A percentile compares a stretch with the other conserved stretches of the same genome.
phyloP scores from a whole-genome alignment of 2,113 vertebrate genomes.

The Menura novaehollandiae region DNA sequence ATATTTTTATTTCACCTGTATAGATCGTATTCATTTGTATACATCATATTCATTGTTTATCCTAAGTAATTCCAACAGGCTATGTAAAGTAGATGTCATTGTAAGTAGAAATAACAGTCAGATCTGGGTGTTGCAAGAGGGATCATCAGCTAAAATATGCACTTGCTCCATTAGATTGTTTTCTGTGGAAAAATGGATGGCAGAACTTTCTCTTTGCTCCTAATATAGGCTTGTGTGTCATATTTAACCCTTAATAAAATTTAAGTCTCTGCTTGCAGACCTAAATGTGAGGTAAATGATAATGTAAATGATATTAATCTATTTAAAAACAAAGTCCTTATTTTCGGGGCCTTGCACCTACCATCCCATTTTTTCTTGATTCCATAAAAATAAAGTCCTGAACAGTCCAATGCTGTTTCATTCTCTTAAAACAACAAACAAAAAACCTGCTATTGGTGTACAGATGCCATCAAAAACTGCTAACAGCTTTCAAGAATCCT shows the following conservation, averaged over 20 bases:
- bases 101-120: neutral
- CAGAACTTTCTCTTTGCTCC: neutral
- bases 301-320: neutral
- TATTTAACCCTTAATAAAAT: neutral
- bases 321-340: neutral
- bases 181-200: neutral
- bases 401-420: neutral
- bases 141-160: neutral
- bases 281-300: neutral
- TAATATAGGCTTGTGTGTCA: neutral
- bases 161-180: neutral
- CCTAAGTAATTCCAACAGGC: neutral
- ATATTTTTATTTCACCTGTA: neutral
- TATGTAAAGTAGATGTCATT: neutral
- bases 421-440: neutral
- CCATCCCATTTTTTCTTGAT: neutral
- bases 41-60: neutral
- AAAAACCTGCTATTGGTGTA: neutral
- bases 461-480: neutral
- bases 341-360: neutral
- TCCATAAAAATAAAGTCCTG: neutral
- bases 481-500: neutral
- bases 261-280: neutral
- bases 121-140: neutral
- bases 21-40: neutral